phyloP scores from a whole-genome alignment of 2,888 invertebrate species.

The Tetragonisca angustula region DNA sequence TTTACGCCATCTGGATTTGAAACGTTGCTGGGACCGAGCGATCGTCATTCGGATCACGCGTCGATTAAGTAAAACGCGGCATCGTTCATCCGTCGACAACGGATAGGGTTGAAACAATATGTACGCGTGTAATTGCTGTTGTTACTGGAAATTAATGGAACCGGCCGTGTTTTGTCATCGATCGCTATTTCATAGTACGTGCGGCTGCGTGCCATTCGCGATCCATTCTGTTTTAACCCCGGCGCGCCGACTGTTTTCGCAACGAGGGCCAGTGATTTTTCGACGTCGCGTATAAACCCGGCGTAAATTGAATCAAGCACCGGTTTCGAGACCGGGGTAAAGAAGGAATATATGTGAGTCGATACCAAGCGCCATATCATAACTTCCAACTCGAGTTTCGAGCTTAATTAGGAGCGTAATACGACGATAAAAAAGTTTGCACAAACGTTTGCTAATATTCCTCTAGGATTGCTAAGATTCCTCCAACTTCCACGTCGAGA shows the following conservation, averaged over 20 bases:
- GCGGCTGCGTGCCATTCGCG: background rate
- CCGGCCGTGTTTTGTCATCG: background rate
- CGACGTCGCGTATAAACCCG: background rate
- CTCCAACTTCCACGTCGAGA: too few relatives aligned
- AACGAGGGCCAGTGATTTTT: background rate
- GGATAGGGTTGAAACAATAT: background rate
- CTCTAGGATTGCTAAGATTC: too few relatives aligned
- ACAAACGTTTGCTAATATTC: background rate
- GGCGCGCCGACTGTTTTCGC: background rate
- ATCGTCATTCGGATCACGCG: constrained; percentile 27
- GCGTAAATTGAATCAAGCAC: constrained; percentile 15
- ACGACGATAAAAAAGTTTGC: constrained; percentile 23
- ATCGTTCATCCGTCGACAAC: background rate
- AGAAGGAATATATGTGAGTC: background rate
- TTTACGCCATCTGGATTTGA: background rate
- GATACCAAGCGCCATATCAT: background rate
- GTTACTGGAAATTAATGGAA: constrained; percentile 31
- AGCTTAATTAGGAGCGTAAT: background rate
- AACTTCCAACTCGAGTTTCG: constrained; percentile 2
- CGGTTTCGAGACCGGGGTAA: background rate
- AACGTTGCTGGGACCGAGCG: background rate
- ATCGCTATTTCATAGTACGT: background rate
- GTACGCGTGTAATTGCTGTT: constrained; percentile 37
- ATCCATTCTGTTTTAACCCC: background rate
- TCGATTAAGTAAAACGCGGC: constrained; percentile 29